Conservation (phyloP, 2,797 vertebrate species). For the Anguilla megastoma region DNA sequence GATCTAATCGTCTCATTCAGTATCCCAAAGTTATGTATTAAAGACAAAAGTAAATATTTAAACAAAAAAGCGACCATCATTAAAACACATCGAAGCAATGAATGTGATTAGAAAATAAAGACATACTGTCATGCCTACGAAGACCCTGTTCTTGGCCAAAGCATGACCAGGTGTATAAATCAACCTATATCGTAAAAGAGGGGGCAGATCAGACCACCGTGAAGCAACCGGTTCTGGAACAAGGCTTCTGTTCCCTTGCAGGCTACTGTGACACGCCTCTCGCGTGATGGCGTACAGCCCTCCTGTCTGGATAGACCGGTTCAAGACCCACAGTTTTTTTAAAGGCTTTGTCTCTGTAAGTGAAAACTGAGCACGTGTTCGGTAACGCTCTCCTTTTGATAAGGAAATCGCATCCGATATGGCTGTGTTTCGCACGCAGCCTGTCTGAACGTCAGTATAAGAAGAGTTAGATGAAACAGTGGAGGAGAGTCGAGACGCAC, state of each 20-base stretch:
- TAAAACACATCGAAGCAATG: too few relatives aligned
- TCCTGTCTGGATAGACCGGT: constrained; percentile 12
- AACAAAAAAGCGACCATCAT: too few relatives aligned
- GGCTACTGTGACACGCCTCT: neutral
- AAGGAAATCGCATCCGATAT: neutral
- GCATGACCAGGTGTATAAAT: neutral
- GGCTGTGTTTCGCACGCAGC: neutral
- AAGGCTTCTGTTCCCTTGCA: neutral
- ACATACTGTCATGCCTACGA: neutral
- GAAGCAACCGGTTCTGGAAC: neutral
- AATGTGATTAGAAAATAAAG: neutral
- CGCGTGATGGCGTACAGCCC: neutral
- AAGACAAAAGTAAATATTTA: too few relatives aligned
- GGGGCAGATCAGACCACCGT: neutral
- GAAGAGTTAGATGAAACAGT: neutral
- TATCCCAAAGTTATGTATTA: too few relatives aligned
- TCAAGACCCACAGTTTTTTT: neutral
- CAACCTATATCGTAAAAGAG: neutral
- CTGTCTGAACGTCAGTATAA: neutral
- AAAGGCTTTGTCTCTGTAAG: neutral
- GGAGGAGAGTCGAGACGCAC: neutral
- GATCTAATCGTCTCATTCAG: too few relatives aligned
- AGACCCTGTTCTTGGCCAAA: neutral
- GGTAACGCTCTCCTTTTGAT: neutral
- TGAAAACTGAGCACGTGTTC: neutral